Base-by-base conservation (phyloP, 2,113 vertebrate species). In the Charina bottae region DNA sequence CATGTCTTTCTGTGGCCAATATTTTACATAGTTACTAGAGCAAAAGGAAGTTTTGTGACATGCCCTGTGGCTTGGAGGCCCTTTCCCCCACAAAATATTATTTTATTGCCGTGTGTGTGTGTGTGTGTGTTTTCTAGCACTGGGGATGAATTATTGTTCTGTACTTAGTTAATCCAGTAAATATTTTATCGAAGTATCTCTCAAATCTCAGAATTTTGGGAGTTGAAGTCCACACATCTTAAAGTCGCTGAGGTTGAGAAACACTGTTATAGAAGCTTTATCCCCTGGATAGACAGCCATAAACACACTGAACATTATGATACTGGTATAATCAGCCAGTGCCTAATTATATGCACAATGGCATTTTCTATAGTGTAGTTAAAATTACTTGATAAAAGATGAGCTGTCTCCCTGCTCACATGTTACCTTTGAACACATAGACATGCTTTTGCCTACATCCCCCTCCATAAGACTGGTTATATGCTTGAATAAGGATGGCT, bases 231-330 rank as follows among this genome's bases (percentile, higher is more conserved):
- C 37, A 68, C 28, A 26, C 62, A 87, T 46, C 49, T 26, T 84
- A 28, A 55, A n/a, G 7, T 21, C 91, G 56, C 62, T 13, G 58
- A 87, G 56, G 72, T 28, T 23, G 8, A 90, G 23, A 26, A 49
- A 28, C 46, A 23, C 46, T 37, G 6, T 49, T 91, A 42, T 54
- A 64, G 37, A 85, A 33, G 56, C 46, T 55, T 33, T 85, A 33
- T 28, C 42, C 88, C 37, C 13, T 62, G 2, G 11, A n/a, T 58
- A 46, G 88, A 37, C 83, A 33, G 33, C 42, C 23, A n/a, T 90
- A 88, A 89, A 84, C 11, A 88, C 88, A 64, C 56, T 93, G 60
- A 92, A 87, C 87, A 95, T 94, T 91, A 5, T 93, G 78, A 6
- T 3, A 24, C 42, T 88, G 46, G 53, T 64, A 7, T 68, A 92